Base-by-base conservation (phyloP, 2,797 vertebrate species). In the Schizothorax lantsangensis region DNA sequence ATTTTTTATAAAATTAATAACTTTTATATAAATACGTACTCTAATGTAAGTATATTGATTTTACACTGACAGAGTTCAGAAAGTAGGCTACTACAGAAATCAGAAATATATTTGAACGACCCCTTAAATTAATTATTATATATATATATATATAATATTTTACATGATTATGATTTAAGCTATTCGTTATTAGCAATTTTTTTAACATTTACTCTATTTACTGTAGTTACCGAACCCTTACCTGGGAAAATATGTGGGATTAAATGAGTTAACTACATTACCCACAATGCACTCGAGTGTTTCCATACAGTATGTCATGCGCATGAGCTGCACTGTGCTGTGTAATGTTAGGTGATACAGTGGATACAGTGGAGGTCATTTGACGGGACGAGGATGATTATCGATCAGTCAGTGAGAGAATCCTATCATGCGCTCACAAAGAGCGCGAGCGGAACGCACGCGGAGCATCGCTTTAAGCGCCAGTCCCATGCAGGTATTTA, bases 201-300 rank as follows among this genome's bases (percentile, higher is more conserved):
- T 26, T 12, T 2, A 2, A 30, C n/a, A 64, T 64, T 64, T 26
- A 9, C 54, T 57, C 21, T 23, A 23, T 54, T 54, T 54, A 30
- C n/a, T 30, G n/a, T n/a, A 30, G 14, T 14, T 30, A 30, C 26
- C 62, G 5, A 15, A 30, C 62, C 12, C 62, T 64, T 15, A 26
- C 12, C 11, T 45, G 45, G 8, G 14, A 2, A 9, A 19, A 33
- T n/a, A 77, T 6, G 3, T 5, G 74, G 33, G 33, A 57, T 57
- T 15, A 11, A 40, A 33, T 5, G 2, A 19, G 23, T 17, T 4
- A 4, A 85, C 85, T 81, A 74, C 85, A 75, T 64, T 66, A 40
- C 79, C 85, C 85, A 81, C 9, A 86, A 66, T 52, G 7, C 84
- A 47, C 57, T 85, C 71, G 2, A 7, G 71, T 75, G 36, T 75